Base-by-base conservation (phyloP, 2,113 vertebrate species). In the Oreochromis aureus region DNA sequence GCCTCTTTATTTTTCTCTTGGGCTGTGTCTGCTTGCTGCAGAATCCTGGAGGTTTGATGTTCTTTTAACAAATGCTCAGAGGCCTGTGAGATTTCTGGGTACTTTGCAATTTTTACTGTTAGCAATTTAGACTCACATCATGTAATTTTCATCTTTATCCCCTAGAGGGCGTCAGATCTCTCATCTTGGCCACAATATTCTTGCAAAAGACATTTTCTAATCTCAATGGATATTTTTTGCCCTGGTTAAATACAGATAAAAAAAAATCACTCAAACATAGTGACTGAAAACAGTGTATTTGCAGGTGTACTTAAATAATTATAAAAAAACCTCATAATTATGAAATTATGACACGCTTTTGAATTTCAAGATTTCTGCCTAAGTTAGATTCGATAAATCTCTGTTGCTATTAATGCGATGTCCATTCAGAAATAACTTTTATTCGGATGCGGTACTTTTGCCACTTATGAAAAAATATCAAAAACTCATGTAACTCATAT, bases 21-120 rank as follows among this genome's bases (percentile, higher is more conserved):
- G 4, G 6, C 59, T 11, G 10, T 36, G 61, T 66, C 2, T 76
- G 97, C 97, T 96, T 97, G 97, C 88, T 96, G 96, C 59, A 97
- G 90, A 87, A 97, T 95, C 84, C 94, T 95, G 86, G 87, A 86
- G 36, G 9, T 86, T 8, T 95, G 96, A 89, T 97, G 97, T 2
- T 97, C 95, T 34, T 22, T 89, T 73, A 97, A 39, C 39, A 96
- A 84, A 41, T 92, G 92, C 6, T 94, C 91, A 3, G 97, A 96
- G 1, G 96, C 94, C 56, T 96, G 81, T 22, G 82, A 76, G 10
- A 96, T 80, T 39, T 71, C 78, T 2, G 48, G 41, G 13, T 95
- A 55, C 6, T 24, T 24, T 22, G 54, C 54, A 24, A n/a, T 56
- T 56, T 24, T 56, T 56, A 13, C 54, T 13, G 11, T 12, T 56